These are phyloP conservation scores for Caenorhabditis sinica DNA, from an alignment of 2,888 invertebrate species.

Conservation along the genomic window DNA sequence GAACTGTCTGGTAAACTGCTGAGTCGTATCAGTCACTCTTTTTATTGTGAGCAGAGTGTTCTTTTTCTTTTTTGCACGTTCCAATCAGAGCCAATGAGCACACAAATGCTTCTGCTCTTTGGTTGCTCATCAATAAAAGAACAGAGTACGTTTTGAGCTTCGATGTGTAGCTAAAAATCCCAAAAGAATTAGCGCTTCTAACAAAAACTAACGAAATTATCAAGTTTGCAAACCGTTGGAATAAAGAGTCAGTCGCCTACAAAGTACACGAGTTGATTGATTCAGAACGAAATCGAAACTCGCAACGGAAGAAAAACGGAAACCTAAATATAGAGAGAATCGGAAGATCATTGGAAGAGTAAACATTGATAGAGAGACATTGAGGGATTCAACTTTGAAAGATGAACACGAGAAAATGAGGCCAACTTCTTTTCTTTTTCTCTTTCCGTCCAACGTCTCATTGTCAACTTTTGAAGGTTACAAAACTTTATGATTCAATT, in stretches of 20 bases:
- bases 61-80: not conserved
- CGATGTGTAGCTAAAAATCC: not conserved
- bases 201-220: not conserved
- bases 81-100: not conserved
- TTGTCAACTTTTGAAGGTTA: slow-evolving; percentile 49
- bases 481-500: slow-evolving; percentile 15
- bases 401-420: slow-evolving; percentile 14
- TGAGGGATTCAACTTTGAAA: slow-evolving; percentile 45
- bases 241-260: not conserved
- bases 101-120: not conserved
- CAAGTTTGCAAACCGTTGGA: not conserved
- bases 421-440: slow-evolving; percentile 8
- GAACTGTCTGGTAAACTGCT: slow-evolving; percentile 1
- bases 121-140: not conserved
- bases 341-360: slow-evolving; percentile 14
- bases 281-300: not conserved
- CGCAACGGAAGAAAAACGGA: not conserved
- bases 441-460: not conserved
- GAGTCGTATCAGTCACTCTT: not conserved
- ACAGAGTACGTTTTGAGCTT: too few species aligned
- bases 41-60: not conserved
- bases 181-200: too few species aligned
- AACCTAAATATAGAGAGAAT: slow-evolving; percentile 18
- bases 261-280: not conserved
- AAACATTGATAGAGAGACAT: slow-evolving; percentile 10